phyloP scores from a whole-genome alignment of 1,140 invertebrate genomes.

The Papilio xuthus region DNA sequence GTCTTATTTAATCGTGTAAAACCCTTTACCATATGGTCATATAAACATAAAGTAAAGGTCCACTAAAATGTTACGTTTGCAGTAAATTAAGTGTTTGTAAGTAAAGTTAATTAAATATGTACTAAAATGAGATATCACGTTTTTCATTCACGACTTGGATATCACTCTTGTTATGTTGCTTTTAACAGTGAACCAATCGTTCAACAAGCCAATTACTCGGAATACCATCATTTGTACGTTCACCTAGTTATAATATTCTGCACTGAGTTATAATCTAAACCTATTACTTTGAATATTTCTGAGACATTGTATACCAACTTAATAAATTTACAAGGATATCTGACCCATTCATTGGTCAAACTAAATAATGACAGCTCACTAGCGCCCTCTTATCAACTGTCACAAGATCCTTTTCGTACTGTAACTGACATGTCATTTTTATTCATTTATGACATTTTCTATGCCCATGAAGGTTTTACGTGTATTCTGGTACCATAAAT shows the following conservation, averaged over 20 bases:
- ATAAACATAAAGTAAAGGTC: background rate
- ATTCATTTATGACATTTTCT: too few relatives aligned
- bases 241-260: slow-evolving; percentile 9
- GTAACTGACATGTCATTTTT: too few relatives aligned
- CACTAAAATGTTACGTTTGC: background rate
- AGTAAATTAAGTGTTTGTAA: background rate
- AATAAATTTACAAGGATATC: too few relatives aligned
- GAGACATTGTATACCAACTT: too few relatives aligned
- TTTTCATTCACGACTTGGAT: background rate
- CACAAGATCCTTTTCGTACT: too few relatives aligned
- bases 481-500: too few relatives aligned
- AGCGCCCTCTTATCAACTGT: too few relatives aligned
- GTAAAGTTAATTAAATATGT: background rate
- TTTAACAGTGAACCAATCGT: background rate
- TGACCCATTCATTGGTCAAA: too few relatives aligned
- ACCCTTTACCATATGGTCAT: background rate
- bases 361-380: too few relatives aligned
- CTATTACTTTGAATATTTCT: background rate
- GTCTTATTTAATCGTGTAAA: slow-evolving; percentile 1
- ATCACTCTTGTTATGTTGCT: background rate
- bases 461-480: too few relatives aligned
- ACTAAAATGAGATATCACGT: background rate
- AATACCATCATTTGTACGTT: slow-evolving; percentile 15
- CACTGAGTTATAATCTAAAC: background rate
- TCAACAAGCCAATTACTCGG: background rate